Evolutionary conservation across 2,113 vertebrate species (phyloP).

Genomic region (Clupea harengus): DNA sequence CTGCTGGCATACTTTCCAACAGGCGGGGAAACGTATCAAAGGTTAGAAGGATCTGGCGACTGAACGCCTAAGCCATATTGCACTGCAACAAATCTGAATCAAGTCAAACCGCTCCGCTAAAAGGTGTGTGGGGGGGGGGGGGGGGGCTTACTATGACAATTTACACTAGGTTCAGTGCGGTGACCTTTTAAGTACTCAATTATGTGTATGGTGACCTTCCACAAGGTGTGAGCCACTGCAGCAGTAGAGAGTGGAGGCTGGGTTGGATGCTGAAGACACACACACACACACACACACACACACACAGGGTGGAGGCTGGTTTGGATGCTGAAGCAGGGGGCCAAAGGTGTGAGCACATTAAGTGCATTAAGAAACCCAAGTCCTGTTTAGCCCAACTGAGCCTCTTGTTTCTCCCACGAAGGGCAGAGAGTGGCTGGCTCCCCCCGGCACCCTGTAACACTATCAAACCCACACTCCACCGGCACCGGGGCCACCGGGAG

Average conservation of each 20-base stretch:
- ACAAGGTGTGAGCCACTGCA: conserved; percentile 41
- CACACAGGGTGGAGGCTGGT: neutral
- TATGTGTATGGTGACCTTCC: conserved; percentile 51
- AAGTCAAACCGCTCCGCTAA: neutral
- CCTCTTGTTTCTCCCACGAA: conserved; percentile 21
- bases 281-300: too few relatives aligned
- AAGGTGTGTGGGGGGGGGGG: too few relatives aligned
- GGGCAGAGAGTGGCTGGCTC: conserved; percentile 8
- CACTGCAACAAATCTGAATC: neutral
- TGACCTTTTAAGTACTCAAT: conserved; percentile 46
- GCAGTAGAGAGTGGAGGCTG: conserved; percentile 41
- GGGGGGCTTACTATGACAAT: conserved; percentile 4
- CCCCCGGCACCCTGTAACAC: conserved; percentile 16
- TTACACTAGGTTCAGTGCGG: conserved; percentile 27
- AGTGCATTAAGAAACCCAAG: conserved; percentile 44
- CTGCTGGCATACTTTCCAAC: neutral
- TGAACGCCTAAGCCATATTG: neutral
- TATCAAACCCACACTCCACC: conserved; percentile 31
- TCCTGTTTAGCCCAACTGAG: conserved; percentile 39
- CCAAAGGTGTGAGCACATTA: conserved; percentile 37
- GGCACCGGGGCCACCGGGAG: neutral
- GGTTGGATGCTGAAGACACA: conserved; percentile 35
- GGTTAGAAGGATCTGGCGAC: neutral
- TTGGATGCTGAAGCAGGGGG: conserved; percentile 34
- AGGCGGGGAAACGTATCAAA: neutral